Percentiles rank a stretch among this genome's conserved stretches.
These are phyloP conservation scores for Eurosta solidaginis DNA, from an alignment of 1,140 invertebrate genomes.

Conservation along the genomic window DNA sequence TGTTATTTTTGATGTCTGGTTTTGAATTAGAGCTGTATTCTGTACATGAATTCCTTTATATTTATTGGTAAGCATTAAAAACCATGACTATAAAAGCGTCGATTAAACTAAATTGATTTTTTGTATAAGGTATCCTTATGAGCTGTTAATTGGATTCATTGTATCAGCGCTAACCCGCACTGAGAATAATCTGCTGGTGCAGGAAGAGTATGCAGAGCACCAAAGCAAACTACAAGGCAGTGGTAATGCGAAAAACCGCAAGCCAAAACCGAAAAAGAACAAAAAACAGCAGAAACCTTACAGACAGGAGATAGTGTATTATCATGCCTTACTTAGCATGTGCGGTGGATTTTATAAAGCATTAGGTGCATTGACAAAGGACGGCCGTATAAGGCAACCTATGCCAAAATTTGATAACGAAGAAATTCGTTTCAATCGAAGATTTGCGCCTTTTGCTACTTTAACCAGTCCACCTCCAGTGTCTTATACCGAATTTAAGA, in stretches of 20 bases:
- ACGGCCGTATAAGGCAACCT: slow-evolving; percentile 73
- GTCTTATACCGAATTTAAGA: slow-evolving; percentile 82
- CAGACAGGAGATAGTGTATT: slow-evolving; percentile 80
- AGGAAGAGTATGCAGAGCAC: slow-evolving; percentile 69
- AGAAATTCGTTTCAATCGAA: slow-evolving; percentile 90
- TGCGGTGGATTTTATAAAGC: slow-evolving; percentile 91
- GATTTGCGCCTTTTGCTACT: slow-evolving; percentile 86
- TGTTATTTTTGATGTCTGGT: slow-evolving; percentile 90
- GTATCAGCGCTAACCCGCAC: slow-evolving; percentile 88
- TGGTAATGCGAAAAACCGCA: slow-evolving; percentile 70
- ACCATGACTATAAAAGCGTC: neutral
- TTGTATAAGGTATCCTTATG: slow-evolving; percentile 83
- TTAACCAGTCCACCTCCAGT: slow-evolving; percentile 89
- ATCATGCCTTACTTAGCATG: slow-evolving; percentile 90
- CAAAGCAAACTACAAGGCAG: slow-evolving; percentile 59
- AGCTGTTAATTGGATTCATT: slow-evolving; percentile 93
- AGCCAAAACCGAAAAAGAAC: slow-evolving; percentile 72
- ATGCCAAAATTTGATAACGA: slow-evolving; percentile 89
- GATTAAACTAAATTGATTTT: neutral
- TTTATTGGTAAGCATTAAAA: slow-evolving; percentile 76
- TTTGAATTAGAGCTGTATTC: slow-evolving; percentile 96
- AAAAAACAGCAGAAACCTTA: slow-evolving; percentile 74
- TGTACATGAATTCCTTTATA: slow-evolving; percentile 95
- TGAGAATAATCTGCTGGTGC: slow-evolving; percentile 80
- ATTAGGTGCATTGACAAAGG: slow-evolving; percentile 65